phyloP scores from a whole-genome alignment of 2,888 invertebrate species.

The Sesia apiformis region DNA sequence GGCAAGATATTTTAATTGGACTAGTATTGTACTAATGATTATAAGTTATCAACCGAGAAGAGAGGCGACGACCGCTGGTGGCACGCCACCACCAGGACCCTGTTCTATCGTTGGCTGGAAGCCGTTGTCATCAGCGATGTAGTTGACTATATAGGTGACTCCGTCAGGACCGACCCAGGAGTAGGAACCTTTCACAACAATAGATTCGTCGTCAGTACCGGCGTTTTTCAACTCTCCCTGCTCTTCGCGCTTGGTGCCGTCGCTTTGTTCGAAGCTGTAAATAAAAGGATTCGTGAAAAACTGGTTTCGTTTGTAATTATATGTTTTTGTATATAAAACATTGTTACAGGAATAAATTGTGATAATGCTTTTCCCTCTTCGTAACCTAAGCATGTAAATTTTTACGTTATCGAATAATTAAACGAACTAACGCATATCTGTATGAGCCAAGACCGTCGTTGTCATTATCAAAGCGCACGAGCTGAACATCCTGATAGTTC shows the following conservation, averaged over 20 bases:
- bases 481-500: slow-evolving; percentile 31
- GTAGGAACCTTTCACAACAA: slow-evolving; percentile 65
- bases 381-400: too few species aligned
- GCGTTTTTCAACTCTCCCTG: slow-evolving; percentile 64
- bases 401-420: not conserved
- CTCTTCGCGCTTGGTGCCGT: slow-evolving; percentile 66
- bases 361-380: too few species aligned
- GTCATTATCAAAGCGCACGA: slow-evolving; percentile 42
- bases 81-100: slow-evolving; percentile 35
- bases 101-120: slow-evolving; percentile 62
- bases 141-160: slow-evolving; percentile 59
- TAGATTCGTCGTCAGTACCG: slow-evolving; percentile 66
- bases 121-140: slow-evolving; percentile 74
- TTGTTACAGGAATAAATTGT: too few species aligned
- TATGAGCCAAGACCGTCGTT: slow-evolving; percentile 54
- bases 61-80: slow-evolving; percentile 40
- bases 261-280: slow-evolving; percentile 64
- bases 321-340: too few species aligned
- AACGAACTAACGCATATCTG: slow-evolving; percentile 37
- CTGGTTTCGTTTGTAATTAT: too few species aligned
- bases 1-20: slow-evolving; percentile 9
- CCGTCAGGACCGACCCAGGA: slow-evolving; percentile 66
- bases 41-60: slow-evolving; percentile 33
- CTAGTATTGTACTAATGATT: slow-evolving; percentile 13
- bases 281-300: not conserved